A percentile compares a stretch with the other conserved stretches of the same genome.
Evolutionary conservation across 1,140 invertebrate genomes (phyloP).

Genomic region (Drosophila pruinosa): DNA sequence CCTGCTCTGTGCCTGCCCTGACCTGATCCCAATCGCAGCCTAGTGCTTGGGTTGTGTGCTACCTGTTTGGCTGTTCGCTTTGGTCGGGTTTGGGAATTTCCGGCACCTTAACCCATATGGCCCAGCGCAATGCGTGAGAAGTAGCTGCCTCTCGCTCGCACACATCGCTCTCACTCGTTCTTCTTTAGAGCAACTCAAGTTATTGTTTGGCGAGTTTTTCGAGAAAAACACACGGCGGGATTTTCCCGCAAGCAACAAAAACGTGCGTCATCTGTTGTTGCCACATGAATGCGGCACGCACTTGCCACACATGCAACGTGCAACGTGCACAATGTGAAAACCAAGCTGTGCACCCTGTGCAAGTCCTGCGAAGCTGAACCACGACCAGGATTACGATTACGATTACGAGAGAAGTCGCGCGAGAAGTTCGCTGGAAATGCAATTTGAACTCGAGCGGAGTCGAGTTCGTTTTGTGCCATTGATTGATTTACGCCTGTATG

Average conservation of each 20-base stretch:
- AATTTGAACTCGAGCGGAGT: too few species aligned
- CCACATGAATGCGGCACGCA: constrained; percentile 8
- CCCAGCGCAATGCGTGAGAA: constrained; percentile 37
- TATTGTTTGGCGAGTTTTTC: constrained; percentile 43
- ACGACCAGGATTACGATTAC: constrained; percentile 22
- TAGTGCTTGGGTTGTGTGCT: constrained; percentile 20
- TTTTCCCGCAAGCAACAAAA: constrained; percentile 26
- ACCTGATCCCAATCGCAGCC: not conserved
- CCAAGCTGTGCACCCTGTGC: not conserved
- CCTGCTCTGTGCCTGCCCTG: too few species aligned
- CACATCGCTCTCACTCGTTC: not conserved
- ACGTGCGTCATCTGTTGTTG: constrained; percentile 64
- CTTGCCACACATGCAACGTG: constrained; percentile 7
- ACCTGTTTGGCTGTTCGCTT: constrained; percentile 18
- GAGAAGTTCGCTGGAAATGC: too few species aligned
- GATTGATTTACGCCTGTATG: too few species aligned
- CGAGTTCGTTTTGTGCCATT: too few species aligned
- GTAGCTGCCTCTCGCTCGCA: not conserved
- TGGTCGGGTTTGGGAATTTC: constrained; percentile 50
- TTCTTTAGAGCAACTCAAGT: constrained; percentile 43
- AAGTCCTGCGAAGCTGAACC: too few species aligned
- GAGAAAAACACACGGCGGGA: constrained; percentile 38
- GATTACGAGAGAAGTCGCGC: not conserved
- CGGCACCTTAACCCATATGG: constrained; percentile 63
- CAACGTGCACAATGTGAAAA: not conserved